Evolutionary conservation across 2,888 invertebrate species (phyloP).

Genomic region (Tetheella fluctuosa): DNA sequence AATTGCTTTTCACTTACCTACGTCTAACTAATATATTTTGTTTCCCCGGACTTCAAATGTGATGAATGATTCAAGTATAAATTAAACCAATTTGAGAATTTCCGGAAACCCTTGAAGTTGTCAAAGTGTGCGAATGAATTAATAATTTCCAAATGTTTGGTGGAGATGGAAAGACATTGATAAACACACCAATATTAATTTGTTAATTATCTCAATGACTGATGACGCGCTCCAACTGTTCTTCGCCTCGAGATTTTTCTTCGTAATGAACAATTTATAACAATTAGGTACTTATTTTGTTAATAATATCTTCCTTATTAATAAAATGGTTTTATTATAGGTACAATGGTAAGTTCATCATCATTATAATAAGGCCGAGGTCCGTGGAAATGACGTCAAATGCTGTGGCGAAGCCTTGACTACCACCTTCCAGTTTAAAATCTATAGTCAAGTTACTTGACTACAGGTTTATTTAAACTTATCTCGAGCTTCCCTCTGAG

Average conservation of each 20-base stretch:
- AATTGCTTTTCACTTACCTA: slow-evolving; percentile 56
- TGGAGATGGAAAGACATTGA: slow-evolving; percentile 18
- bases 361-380: not conserved
- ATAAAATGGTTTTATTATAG: not conserved
- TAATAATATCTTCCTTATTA: not conserved
- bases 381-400: too few species aligned
- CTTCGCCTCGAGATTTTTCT: not conserved
- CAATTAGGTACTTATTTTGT: not conserved
- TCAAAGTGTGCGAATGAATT: slow-evolving; percentile 54
- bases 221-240: not conserved
- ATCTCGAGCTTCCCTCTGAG: too few species aligned
- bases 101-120: slow-evolving; percentile 54
- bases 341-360: not conserved
- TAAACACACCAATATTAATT: slow-evolving; percentile 27
- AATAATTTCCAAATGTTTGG: slow-evolving; percentile 37
- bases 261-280: slow-evolving; percentile 9
- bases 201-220: slow-evolving; percentile 12
- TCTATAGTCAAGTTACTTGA: too few species aligned
- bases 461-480: too few species aligned
- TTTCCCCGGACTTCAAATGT: slow-evolving; percentile 49
- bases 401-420: too few species aligned
- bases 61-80: slow-evolving; percentile 66
- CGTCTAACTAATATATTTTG: slow-evolving; percentile 53
- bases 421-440: too few species aligned
- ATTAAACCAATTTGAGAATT: slow-evolving; percentile 63